These are phyloP conservation scores for Steinernema khuongi DNA, from an alignment of 1,140 invertebrate genomes.

Conservation along the genomic window DNA sequence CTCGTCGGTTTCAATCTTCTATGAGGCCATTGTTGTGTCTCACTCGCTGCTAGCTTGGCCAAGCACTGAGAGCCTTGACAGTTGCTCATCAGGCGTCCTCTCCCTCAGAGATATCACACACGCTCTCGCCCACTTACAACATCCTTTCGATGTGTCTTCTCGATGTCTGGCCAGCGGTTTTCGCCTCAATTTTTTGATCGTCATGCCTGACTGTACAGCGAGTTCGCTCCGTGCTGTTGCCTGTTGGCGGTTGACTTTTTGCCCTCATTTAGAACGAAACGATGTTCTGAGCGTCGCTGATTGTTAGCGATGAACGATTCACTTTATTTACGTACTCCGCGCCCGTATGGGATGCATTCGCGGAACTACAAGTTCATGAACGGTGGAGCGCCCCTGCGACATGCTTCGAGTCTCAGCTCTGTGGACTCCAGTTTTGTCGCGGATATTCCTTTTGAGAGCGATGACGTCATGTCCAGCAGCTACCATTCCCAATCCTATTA, in stretches of 20 bases:
- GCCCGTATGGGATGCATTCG: background rate
- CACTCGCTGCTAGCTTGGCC: background rate
- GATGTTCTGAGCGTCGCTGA: background rate
- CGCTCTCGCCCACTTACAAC: background rate
- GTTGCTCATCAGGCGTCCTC: background rate
- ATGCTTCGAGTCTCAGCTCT: background rate
- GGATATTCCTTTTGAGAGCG: background rate
- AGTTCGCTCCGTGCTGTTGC: background rate
- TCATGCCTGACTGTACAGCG: background rate
- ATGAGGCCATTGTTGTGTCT: constrained; percentile 4
- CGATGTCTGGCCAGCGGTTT: background rate
- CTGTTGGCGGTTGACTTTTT: background rate
- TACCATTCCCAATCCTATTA: background rate
- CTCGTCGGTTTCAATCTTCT: background rate
- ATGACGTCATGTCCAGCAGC: constrained; percentile 5
- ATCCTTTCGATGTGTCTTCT: background rate
- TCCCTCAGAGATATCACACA: background rate
- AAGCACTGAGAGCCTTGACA: background rate
- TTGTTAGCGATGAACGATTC: background rate
- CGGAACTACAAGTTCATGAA: constrained; percentile 9
- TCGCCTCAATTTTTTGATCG: constrained; percentile 3
- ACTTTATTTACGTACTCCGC: background rate
- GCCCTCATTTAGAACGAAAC: constrained; percentile 3
- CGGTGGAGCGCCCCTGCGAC: background rate
- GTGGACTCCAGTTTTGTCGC: background rate